Conservation (phyloP, 1,140 invertebrate species). For the Brachionus sp. region DNA sequence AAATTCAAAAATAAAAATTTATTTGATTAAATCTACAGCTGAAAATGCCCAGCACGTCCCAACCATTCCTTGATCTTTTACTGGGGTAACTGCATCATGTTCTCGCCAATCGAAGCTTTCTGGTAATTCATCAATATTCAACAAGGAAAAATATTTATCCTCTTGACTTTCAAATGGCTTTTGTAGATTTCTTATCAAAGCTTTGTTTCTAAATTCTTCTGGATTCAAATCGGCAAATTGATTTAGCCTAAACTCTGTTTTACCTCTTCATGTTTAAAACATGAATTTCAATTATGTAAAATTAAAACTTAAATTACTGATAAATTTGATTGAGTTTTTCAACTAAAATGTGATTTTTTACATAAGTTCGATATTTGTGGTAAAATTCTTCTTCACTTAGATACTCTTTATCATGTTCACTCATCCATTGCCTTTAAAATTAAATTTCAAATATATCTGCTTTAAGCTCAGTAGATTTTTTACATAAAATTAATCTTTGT, state of each 20-base stretch:
- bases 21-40: background rate
- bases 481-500: constrained; percentile 14
- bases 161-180: background rate
- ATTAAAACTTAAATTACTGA: background rate
- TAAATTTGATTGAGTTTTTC: constrained; percentile 23
- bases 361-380: constrained; percentile 7
- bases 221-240: constrained; percentile 53
- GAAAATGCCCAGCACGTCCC: constrained; percentile 46
- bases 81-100: constrained; percentile 44
- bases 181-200: constrained; percentile 22
- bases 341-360: constrained; percentile 12
- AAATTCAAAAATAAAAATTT: background rate
- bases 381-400: background rate
- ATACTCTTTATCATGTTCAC: background rate
- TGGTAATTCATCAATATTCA: constrained; percentile 5
- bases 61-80: constrained; percentile 46
- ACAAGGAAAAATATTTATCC: constrained; percentile 9
- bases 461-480: background rate
- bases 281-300: background rate
- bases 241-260: constrained; percentile 51
- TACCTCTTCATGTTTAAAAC: background rate
- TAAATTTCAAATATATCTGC: background rate
- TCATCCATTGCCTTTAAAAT: constrained; percentile 12
- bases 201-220: constrained; percentile 41
- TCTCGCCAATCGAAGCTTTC: constrained; percentile 45